These are phyloP conservation scores for Eremophila alpestris DNA, from an alignment of 2,797 vertebrate species.

Conservation along the genomic window DNA sequence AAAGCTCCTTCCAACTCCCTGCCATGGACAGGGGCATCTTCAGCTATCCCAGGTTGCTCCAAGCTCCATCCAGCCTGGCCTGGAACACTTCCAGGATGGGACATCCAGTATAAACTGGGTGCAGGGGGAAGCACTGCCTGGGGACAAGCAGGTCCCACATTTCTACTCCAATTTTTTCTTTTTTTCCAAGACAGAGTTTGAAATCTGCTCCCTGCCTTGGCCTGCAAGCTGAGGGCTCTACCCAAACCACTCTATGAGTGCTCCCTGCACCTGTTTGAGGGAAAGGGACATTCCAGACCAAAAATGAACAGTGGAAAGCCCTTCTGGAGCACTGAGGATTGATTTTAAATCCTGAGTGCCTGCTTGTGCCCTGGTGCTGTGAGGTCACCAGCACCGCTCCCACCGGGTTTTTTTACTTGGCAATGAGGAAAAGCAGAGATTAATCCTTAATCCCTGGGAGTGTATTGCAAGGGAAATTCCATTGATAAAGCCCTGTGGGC, in stretches of 20 bases:
- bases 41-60: not conserved
- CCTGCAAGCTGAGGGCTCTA: not conserved
- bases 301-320: fast-evolving
- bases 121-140: not conserved
- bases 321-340: not conserved
- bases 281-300: not conserved
- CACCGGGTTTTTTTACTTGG: fast-evolving
- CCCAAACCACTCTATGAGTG: fast-evolving
- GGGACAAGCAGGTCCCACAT: not conserved
- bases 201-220: not conserved
- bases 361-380: fast-evolving
- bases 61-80: not conserved
- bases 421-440: not conserved
- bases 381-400: not conserved
- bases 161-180: not conserved
- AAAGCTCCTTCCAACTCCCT: fast-evolving
- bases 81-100: not conserved
- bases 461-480: not conserved
- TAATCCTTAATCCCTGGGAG: not conserved
- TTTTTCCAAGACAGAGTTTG: not conserved
- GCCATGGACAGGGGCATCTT: not conserved
- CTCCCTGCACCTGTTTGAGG: not conserved
- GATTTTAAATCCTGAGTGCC: not conserved
- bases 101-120: not conserved
- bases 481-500: not conserved